Evolutionary conservation across 2,113 vertebrate species (phyloP), one percentile per base, ranked within the genome.

Genomic region (Equus quagga): DNA sequence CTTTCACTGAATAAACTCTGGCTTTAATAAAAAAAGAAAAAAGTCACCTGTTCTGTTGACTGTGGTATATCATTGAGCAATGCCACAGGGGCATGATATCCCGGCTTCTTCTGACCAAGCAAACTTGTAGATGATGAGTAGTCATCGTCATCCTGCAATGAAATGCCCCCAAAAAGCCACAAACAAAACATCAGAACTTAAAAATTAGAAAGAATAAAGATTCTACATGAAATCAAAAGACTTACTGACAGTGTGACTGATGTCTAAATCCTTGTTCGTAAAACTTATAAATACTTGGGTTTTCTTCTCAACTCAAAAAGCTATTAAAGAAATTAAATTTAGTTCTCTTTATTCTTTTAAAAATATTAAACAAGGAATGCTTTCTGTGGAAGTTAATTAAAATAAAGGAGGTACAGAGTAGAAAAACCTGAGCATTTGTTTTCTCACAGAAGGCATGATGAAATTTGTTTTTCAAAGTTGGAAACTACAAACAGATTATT

Each of bases 41-140:
- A 56, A 84, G 0, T 2, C 93, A 99, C 99, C 98, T 99, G 99
- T 97, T 99, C 99, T 90, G 99, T 99, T 97, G 99, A 99, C 92
- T 99, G 99, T 14, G 99, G 99, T 96, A 99, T 99, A 88, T 99
- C 99, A 97, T 99, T 99, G 82, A 99, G 99, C 98, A 99, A 99
- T 56, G 99, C 99, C 98, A 99, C 99, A 1, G 99, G 99, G 46
- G 99, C 99, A 88, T 99, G 99, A 97, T 99, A 99, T 14, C 99
- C 99, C 10, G 99, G 99, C 97, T 99, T 99, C 99, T 99, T 99
- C 97, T 99, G 99, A 79, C 99, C 99, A 98, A 99, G 99, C 94
- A 99, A 98, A 98, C 99, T 99, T 80, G 99, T 99, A 41, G 99
- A 99, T 12, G 99, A 99, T 94, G 99, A 99, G 36, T 99, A 99